Percentiles rank a stretch among this genome's conserved stretches.
These are phyloP conservation scores for Suricata suricatta DNA, from an alignment of 2,113 vertebrate species.

Conservation along the genomic window DNA sequence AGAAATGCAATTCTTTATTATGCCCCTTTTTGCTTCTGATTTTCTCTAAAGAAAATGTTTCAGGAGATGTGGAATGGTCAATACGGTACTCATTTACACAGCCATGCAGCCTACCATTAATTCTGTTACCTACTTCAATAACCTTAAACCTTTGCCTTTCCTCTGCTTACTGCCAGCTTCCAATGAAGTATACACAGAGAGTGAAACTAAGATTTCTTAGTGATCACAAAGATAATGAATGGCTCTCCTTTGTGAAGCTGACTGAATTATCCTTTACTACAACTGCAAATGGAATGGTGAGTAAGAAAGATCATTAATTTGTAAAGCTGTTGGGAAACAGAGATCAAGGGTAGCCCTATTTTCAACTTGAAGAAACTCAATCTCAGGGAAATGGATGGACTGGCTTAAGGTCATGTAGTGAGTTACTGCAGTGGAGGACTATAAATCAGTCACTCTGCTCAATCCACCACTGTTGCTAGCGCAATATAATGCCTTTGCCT, in stretches of 20 bases:
- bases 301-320: not conserved
- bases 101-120: not conserved
- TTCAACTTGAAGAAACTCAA: not conserved
- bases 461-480: not conserved
- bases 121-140: not conserved
- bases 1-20: not conserved
- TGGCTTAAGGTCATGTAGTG: not conserved
- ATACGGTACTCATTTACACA: not conserved
- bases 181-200: not conserved
- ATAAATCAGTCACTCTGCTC: not conserved
- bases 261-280: not conserved
- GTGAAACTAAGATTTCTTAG: not conserved
- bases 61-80: not conserved
- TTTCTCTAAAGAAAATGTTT: not conserved
- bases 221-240: not conserved
- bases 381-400: not conserved
- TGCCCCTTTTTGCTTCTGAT: not conserved
- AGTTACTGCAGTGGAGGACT: not conserved
- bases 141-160: not conserved
- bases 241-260: not conserved
- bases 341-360: not conserved
- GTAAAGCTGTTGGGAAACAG: not conserved
- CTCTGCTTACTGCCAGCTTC: not conserved
- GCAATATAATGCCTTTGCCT: not conserved
- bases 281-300: not conserved